A percentile compares a stretch with the other conserved stretches of the same genome.
phyloP scores from a whole-genome alignment of 2,888 invertebrate genomes.

The Panzeria rudis region DNA sequence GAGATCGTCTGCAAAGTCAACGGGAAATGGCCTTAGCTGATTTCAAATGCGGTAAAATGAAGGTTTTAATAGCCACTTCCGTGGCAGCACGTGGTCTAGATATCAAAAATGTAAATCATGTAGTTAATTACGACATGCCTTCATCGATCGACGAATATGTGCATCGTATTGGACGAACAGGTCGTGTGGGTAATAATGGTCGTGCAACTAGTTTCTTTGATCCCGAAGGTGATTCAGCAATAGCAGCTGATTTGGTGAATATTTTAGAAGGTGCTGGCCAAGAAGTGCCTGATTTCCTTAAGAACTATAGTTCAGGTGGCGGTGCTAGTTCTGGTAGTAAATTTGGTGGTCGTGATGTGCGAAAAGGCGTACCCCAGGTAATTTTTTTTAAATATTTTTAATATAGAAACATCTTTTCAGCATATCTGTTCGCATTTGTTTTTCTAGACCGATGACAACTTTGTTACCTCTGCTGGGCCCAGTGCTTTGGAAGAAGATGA shows the following conservation, averaged over 20 bases:
- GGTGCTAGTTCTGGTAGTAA: constrained; percentile 81
- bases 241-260: constrained; percentile 88
- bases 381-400: constrained; percentile 16
- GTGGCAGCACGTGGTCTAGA: constrained; percentile 97
- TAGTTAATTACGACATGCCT: constrained; percentile 96
- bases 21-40: constrained; percentile 97
- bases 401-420: not conserved
- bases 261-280: constrained; percentile 92
- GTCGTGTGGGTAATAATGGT: constrained; percentile 95
- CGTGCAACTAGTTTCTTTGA: constrained; percentile 94
- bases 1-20: constrained; percentile 97
- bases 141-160: constrained; percentile 96
- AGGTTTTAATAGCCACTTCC: constrained; percentile 96
- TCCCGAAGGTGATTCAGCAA: constrained; percentile 85
- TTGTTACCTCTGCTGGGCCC: constrained; percentile 66
- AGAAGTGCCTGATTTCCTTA: constrained; percentile 90
- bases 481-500: constrained; percentile 76
- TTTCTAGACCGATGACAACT: constrained; percentile 73
- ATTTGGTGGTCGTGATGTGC: constrained; percentile 90
- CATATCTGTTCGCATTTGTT: not conserved
- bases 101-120: constrained; percentile 93
- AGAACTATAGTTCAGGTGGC: constrained; percentile 84
- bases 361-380: constrained; percentile 76
- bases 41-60: constrained; percentile 91
- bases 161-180: constrained; percentile 97